These are phyloP conservation scores for Azemiops feae DNA, from an alignment of 2,113 vertebrate genomes.

Conservation along the genomic window DNA sequence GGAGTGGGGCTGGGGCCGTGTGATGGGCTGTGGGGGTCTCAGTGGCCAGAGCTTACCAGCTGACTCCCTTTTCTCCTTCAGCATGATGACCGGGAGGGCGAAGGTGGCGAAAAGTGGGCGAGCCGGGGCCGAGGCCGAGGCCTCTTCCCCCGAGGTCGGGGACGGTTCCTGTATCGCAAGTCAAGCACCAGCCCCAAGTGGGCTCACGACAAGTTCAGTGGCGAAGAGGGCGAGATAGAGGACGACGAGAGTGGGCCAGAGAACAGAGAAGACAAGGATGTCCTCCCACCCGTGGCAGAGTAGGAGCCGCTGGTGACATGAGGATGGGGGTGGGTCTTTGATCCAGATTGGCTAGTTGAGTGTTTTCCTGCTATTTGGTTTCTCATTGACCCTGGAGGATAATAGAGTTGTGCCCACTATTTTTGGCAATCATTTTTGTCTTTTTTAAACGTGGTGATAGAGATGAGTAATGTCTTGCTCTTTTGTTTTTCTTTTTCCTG, in stretches of 20 bases:
- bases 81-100: constrained; percentile 88
- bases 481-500: constrained; percentile 34
- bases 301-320: constrained; percentile 44
- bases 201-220: constrained; percentile 89
- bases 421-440: constrained; percentile 58
- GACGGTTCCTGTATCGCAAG: constrained; percentile 91
- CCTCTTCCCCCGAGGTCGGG: constrained; percentile 76
- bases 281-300: constrained; percentile 65
- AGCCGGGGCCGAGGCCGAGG: constrained; percentile 80
- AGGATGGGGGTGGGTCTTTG: constrained; percentile 31
- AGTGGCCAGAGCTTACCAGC: not conserved
- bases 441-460: constrained; percentile 54
- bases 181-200: constrained; percentile 85
- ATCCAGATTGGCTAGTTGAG: constrained; percentile 36
- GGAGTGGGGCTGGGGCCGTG: not conserved
- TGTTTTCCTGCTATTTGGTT: constrained; percentile 43
- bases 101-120: constrained; percentile 81
- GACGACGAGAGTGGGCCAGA: constrained; percentile 80
- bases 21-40: not conserved
- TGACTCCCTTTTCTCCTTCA: constrained; percentile 43
- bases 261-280: constrained; percentile 78
- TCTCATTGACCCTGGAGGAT: constrained; percentile 59
- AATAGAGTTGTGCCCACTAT: constrained; percentile 64
- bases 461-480: constrained; percentile 43
- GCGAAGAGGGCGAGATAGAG: constrained; percentile 81